phyloP scores from a whole-genome alignment of 2,888 invertebrate genomes.

The Clunio marinus region DNA sequence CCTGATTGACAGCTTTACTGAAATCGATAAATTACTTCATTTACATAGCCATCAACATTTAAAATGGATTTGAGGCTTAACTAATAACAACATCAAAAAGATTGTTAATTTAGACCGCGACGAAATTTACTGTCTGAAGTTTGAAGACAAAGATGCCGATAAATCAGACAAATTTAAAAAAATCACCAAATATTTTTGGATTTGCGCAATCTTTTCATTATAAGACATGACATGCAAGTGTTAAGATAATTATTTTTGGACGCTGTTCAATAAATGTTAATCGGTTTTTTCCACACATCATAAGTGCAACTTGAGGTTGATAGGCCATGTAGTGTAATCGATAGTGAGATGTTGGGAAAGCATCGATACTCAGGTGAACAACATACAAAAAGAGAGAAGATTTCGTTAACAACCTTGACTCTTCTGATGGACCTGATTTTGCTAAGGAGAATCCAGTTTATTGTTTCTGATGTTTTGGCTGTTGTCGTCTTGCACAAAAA shows the following conservation, averaged over 20 bases:
- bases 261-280: too few relatives aligned
- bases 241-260: too few relatives aligned
- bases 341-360: too few relatives aligned
- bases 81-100: too few relatives aligned
- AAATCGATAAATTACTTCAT: background rate
- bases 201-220: too few relatives aligned
- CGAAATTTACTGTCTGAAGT: too few relatives aligned
- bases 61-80: background rate
- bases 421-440: background rate
- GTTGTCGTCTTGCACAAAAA: background rate
- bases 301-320: too few relatives aligned
- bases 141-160: background rate
- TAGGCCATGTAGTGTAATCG: too few relatives aligned
- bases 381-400: background rate
- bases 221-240: too few relatives aligned
- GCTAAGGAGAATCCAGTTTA: background rate
- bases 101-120: conserved; percentile 10
- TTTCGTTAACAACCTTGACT: conserved; percentile 18
- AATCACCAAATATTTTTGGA: too few relatives aligned
- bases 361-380: background rate
- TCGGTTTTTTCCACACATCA: too few relatives aligned
- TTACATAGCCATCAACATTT: background rate
- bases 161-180: background rate
- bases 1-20: background rate
- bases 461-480: background rate